These are phyloP conservation scores for Marasmarcha lunaedactyla DNA, from an alignment of 2,888 invertebrate species.

Conservation along the genomic window DNA sequence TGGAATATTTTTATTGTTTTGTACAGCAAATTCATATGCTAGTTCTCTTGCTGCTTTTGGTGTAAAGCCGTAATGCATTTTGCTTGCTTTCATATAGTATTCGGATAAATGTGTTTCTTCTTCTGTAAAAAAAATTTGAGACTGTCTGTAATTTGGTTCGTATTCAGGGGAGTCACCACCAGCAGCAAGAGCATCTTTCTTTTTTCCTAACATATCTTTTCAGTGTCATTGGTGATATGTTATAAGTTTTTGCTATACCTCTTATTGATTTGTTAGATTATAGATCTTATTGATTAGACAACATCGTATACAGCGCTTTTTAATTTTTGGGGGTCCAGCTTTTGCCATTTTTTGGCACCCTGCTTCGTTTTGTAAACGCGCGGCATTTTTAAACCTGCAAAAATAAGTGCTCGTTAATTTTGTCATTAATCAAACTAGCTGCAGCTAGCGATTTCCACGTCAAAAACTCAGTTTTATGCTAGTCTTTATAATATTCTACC, in stretches of 20 bases:
- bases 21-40: conserved; percentile 18
- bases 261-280: background rate
- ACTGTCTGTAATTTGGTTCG: background rate
- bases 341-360: background rate
- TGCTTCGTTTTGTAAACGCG: background rate
- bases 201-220: background rate
- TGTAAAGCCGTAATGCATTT: background rate
- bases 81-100: background rate
- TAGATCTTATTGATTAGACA: background rate
- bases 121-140: background rate
- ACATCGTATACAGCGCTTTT: background rate
- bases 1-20: conserved; percentile 8
- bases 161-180: background rate
- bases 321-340: background rate
- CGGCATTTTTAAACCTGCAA: background rate
- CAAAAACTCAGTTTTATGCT: too few relatives aligned
- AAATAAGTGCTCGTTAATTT: too few relatives aligned
- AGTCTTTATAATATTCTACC: too few relatives aligned
- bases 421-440: background rate
- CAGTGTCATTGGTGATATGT: background rate
- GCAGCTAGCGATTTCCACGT: too few relatives aligned
- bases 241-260: background rate
- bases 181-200: too few relatives aligned
- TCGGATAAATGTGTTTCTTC: background rate
- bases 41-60: conserved; percentile 2